phyloP scores from a whole-genome alignment of 2,797 vertebrate genomes.

The Sandelia bainsii region DNA sequence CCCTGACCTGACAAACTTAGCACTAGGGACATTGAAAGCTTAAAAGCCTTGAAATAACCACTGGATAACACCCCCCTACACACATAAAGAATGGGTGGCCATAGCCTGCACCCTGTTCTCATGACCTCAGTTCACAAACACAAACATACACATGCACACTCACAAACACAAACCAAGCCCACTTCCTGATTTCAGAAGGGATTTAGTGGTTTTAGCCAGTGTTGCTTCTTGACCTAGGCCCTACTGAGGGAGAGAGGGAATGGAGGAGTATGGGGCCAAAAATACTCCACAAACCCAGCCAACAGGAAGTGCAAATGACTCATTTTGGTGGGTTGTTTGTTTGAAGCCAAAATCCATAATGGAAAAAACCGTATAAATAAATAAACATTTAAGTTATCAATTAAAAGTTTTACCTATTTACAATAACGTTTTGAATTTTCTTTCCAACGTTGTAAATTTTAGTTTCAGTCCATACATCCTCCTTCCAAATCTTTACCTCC shows the following conservation, averaged over 20 bases:
- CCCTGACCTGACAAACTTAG: conserved; percentile 65
- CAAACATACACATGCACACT: conserved; percentile 64
- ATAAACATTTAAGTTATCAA: not conserved
- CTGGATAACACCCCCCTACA: conserved; percentile 57
- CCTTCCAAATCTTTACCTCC: conserved; percentile 15
- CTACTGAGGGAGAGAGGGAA: conserved; percentile 58
- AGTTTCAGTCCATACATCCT: not conserved
- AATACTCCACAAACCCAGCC: conserved; percentile 52
- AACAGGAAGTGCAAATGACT: conserved; percentile 71
- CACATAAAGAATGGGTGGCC: conserved; percentile 49
- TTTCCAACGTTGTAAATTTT: not conserved
- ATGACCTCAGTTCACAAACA: conserved; percentile 79
- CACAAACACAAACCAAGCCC: conserved; percentile 64
- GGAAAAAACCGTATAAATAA: not conserved
- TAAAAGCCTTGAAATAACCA: conserved; percentile 55
- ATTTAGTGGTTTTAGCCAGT: conserved; percentile 67
- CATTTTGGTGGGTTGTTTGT: conserved; percentile 29
- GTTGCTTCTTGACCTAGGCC: conserved; percentile 71
- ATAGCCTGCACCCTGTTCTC: conserved; percentile 77
- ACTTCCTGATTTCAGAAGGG: conserved; percentile 79
- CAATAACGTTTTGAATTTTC: not conserved
- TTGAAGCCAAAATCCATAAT: conserved; percentile 20
- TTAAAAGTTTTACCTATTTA: not conserved
- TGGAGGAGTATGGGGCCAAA: conserved; percentile 48
- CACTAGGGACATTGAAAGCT: conserved; percentile 19